Conservation (phyloP, 2,797 vertebrate genomes). For the Erithacus rubecula region DNA sequence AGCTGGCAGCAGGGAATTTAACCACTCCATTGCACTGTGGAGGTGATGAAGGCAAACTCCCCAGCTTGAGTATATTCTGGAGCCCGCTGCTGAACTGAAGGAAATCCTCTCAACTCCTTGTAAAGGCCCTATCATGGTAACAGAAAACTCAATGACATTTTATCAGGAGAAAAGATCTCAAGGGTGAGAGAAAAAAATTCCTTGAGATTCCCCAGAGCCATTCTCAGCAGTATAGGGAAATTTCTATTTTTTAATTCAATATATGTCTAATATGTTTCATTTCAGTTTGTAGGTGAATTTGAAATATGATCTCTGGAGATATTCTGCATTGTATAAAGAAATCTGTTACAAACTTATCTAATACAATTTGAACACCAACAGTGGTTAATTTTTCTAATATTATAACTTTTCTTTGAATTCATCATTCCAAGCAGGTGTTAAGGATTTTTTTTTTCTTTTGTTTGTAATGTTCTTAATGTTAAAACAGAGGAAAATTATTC, state of each 20-base stretch:
- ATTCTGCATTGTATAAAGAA: background rate
- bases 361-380: background rate
- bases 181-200: background rate
- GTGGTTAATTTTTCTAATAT: background rate
- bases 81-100: conserved; percentile 11
- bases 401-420: background rate
- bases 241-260: background rate
- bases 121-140: background rate
- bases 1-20: conserved; percentile 1
- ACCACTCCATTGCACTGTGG: background rate
- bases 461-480: background rate
- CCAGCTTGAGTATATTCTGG: background rate
- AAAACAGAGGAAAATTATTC: background rate
- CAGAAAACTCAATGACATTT: background rate
- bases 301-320: background rate
- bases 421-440: background rate
- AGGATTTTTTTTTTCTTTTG: background rate
- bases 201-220: background rate
- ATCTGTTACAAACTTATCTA: background rate
- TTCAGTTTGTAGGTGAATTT: background rate
- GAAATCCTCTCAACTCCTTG: background rate
- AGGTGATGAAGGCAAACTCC: background rate
- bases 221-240: background rate
- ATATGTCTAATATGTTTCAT: background rate
- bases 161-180: background rate